Evolutionary conservation across 2,797 vertebrate genomes (phyloP).

Genomic region (Eupleurogrammus muticus): DNA sequence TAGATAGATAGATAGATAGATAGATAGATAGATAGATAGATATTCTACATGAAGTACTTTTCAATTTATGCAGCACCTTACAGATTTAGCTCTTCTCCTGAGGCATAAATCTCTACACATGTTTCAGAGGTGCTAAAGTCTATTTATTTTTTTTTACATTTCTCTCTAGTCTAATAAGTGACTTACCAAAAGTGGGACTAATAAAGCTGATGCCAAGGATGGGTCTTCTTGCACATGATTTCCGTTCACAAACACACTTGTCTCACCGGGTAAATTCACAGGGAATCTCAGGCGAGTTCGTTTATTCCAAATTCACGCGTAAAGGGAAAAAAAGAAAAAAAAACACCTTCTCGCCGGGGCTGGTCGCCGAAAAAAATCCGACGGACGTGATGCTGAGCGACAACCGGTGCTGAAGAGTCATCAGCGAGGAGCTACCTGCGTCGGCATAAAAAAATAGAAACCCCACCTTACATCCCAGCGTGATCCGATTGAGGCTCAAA

Average conservation of each 20-base stretch:
- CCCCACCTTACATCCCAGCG: slow-evolving; percentile 79
- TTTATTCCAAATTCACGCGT: slow-evolving; percentile 68
- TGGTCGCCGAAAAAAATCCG: slow-evolving; percentile 57
- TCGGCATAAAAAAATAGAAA: slow-evolving; percentile 69
- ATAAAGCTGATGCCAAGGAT: slow-evolving; percentile 52
- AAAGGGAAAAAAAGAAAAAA: too few species aligned
- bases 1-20: too few species aligned
- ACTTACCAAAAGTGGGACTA: slow-evolving; percentile 78
- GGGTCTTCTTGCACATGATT: slow-evolving; percentile 56
- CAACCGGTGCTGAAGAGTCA: slow-evolving; percentile 65
- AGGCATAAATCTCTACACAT: slow-evolving; percentile 18
- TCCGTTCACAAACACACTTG: slow-evolving; percentile 50
- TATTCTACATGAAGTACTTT: slow-evolving; percentile 33
- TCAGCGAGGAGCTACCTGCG: slow-evolving; percentile 67
- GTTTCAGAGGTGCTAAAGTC: slow-evolving; percentile 44
- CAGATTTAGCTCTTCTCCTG: background rate
- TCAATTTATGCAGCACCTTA: slow-evolving; percentile 48
- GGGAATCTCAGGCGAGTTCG: slow-evolving; percentile 37
- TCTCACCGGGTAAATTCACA: slow-evolving; percentile 44
- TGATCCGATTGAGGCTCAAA: slow-evolving; percentile 55
- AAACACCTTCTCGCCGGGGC: slow-evolving; percentile 27
- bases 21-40: too few species aligned
- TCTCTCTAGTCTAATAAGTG: slow-evolving; percentile 41
- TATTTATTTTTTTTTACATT: slow-evolving; percentile 43
- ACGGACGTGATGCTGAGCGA: slow-evolving; percentile 46